Conservation (phyloP, 2,113 vertebrate genomes). For the pig (Sus scrofa) region T2T-Sscrofa CM000812.6:31041001-31041500, state of each 20-base stretch:
- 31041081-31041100: background rate
- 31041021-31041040: slow-evolving; percentile 85
- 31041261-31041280: background rate
- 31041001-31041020: slow-evolving; percentile 86
- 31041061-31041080: rapidly evolving
- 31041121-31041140: background rate
- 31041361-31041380: background rate
- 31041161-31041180: slow-evolving; percentile 14
- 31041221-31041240: background rate
- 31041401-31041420: background rate
- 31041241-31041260: background rate
- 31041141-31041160: background rate
- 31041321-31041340: slow-evolving; percentile 4
- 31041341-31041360: background rate
- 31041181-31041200: background rate
- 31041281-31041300: background rate
- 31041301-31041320: background rate
- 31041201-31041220: background rate
- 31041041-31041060: slow-evolving; percentile 24
- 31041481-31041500: background rate
- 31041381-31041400: background rate
- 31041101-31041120: background rate
- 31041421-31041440: background rate
- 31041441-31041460: background rate
- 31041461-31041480: background rate